Conservation (phyloP, 2,888 invertebrate species). For the Andrena fulva region DNA sequence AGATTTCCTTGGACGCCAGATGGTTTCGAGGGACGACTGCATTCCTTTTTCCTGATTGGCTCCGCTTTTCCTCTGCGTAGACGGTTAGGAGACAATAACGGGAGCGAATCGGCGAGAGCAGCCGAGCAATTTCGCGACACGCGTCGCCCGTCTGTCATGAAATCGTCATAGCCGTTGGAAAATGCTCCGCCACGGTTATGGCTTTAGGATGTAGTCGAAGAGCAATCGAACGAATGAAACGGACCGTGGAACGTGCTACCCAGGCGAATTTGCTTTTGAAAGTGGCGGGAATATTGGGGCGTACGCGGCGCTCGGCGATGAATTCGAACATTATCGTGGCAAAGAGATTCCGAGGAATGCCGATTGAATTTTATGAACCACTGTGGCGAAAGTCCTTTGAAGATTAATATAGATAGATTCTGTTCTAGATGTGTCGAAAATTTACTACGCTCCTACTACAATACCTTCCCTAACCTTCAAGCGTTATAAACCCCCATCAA, state of each 20-base stretch:
- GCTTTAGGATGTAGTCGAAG: neutral
- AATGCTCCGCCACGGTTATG: conserved; percentile 15
- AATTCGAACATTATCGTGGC: conserved; percentile 13
- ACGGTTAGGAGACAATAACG: conserved; percentile 60
- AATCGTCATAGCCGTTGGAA: conserved; percentile 24
- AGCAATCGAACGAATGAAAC: conserved; percentile 11
- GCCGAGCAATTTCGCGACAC: conserved; percentile 31
- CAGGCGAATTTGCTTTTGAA: conserved; percentile 23
- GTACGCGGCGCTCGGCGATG: conserved; percentile 6
- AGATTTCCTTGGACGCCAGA: conserved; percentile 81
- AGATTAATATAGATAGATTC: neutral
- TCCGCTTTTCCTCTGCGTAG: conserved; percentile 52
- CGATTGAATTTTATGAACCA: neutral
- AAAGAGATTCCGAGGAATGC: neutral
- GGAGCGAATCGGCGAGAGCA: conserved; percentile 7
- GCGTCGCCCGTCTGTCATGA: conserved; percentile 6
- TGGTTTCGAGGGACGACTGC: conserved; percentile 71
- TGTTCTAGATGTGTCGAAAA: neutral
- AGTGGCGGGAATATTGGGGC: conserved; percentile 6
- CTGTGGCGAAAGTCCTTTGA: neutral
- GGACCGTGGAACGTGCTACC: neutral
- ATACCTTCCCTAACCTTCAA: neutral
- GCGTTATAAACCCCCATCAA: neutral
- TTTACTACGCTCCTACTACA: neutral
- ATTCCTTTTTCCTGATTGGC: conserved; percentile 49